phyloP scores from a whole-genome alignment of 2,797 vertebrate genomes.

The Helostoma temminkii region DNA sequence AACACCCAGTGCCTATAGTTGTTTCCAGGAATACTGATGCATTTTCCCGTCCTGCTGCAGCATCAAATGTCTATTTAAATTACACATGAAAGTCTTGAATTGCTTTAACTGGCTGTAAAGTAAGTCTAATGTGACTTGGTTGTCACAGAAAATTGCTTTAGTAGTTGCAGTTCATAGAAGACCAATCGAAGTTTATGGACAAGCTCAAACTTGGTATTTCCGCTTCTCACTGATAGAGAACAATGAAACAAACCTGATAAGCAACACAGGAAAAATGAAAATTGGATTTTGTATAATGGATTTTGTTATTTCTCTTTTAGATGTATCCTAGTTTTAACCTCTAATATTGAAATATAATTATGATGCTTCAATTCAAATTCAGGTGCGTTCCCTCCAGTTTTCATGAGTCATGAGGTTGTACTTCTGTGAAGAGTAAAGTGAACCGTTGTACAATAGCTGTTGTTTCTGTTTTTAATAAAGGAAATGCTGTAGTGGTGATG shows the following conservation, averaged over 20 bases:
- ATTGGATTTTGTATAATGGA: not conserved
- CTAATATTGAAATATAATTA: not conserved
- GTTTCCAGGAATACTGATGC: conserved; percentile 11
- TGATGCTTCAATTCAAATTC: not conserved
- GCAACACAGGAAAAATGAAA: not conserved
- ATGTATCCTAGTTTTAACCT: not conserved
- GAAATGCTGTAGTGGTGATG: not conserved
- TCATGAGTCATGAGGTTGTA: not conserved
- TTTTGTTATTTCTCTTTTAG: not conserved
- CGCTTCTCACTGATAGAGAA: not conserved
- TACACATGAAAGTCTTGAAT: conserved; percentile 21
- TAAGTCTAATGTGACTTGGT: conserved; percentile 24
- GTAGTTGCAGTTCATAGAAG: conserved; percentile 22
- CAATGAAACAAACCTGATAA: not conserved
- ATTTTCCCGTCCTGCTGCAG: conserved; percentile 6
- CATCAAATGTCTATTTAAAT: conserved; percentile 36
- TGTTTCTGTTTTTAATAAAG: not conserved
- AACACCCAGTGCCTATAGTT: conserved; percentile 7
- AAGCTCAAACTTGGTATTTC: conserved; percentile 9
- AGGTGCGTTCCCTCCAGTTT: not conserved
- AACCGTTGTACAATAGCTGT: not conserved
- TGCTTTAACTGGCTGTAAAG: conserved; percentile 29
- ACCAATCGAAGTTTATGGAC: conserved; percentile 7
- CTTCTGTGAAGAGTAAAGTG: not conserved
- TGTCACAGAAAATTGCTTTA: conserved; percentile 27